Percentiles rank a stretch among this genome's conserved stretches.
phyloP scores from a whole-genome alignment of 2,888 invertebrate species.

The Neoaliturus tenellus region DNA sequence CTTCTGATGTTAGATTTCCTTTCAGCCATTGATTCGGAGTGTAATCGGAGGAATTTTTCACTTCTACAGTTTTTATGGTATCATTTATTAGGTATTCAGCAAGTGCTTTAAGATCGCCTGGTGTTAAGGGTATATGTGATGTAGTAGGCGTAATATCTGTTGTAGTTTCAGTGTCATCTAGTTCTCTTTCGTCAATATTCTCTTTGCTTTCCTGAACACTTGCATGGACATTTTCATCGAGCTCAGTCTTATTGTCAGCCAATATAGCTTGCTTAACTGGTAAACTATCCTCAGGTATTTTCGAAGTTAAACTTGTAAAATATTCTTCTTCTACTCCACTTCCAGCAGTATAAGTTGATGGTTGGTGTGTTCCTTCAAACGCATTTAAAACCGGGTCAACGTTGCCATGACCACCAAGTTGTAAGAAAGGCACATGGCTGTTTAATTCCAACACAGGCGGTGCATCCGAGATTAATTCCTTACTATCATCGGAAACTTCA shows the following conservation, averaged over 20 bases:
- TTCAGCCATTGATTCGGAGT: constrained; percentile 31
- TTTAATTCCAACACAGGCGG: constrained; percentile 49
- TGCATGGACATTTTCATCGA: background rate
- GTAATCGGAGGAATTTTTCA: constrained; percentile 28
- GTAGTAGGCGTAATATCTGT: background rate
- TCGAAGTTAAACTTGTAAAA: background rate
- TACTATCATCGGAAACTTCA: background rate
- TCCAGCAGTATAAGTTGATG: no score
- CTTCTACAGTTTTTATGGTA: constrained; percentile 59
- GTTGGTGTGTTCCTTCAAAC: background rate
- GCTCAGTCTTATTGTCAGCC: background rate
- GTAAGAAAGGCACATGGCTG: constrained; percentile 43
- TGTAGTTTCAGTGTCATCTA: background rate
- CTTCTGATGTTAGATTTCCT: constrained; percentile 49
- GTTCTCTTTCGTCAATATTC: background rate
- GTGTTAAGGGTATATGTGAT: constrained; percentile 62
- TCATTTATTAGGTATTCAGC: constrained; percentile 65
- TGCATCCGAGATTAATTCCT: background rate
- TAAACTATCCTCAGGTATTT: background rate
- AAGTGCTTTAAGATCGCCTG: constrained; percentile 63
- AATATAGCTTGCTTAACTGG: background rate
- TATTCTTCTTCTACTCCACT: background rate
- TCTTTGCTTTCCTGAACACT: background rate
- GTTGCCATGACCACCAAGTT: constrained; percentile 32
- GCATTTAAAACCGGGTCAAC: background rate